Evolutionary conservation across 2,888 invertebrate species (phyloP), one percentile per base, ranked within the genome.

Genomic region (Callinectes sapidus): DNA sequence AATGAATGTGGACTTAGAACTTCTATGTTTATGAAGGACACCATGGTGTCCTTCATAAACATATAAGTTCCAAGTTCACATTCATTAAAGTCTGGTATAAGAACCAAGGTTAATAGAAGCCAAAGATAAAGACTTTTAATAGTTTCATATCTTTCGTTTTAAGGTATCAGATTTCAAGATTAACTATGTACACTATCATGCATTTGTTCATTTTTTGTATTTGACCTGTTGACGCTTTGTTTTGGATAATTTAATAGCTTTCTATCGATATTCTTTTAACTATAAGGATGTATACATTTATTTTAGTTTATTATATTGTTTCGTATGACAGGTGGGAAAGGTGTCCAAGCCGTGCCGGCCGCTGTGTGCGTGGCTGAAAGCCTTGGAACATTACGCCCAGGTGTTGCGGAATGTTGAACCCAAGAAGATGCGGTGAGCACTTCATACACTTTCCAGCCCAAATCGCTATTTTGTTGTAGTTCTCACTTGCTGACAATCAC

Each of bases 331-430:
- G 94, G 92, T 94, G 0, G 98, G 97, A 54, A 98, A 97, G 95
- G 98, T 97, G 10, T 98, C 97, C 5, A 97, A 98, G 97, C 98
- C 98, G 0, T 98, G 98, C 95, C 97, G 97, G 95, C 98, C 98
- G 14, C 97, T 99, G 96, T 98, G 98, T 95, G 97, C 98, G 95
- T 99, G 99, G 99, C 98, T 98, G 13, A 97, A 97, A 95, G 98
- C 99, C 0, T 97, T 99, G 95, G 98, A 98, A 95, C 97, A 97
- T 95, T 99, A 98, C 95, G 97, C 98, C 0, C 98, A 97, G 96
- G 97, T 98, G 0, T 98, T 97, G 96, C 97, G 97, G 95, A 97
- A 98, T 13, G 98, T 99, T 1, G 98, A 98, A 95, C 98, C 98
- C 0, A 99, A 99, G 96, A 97, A 98, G 91, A 96, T 97, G 94